A percentile compares a stretch with the other conserved stretches of the same genome.
Conservation (phyloP, 2,797 vertebrate species). For the Aldrovandia affinis region DNA sequence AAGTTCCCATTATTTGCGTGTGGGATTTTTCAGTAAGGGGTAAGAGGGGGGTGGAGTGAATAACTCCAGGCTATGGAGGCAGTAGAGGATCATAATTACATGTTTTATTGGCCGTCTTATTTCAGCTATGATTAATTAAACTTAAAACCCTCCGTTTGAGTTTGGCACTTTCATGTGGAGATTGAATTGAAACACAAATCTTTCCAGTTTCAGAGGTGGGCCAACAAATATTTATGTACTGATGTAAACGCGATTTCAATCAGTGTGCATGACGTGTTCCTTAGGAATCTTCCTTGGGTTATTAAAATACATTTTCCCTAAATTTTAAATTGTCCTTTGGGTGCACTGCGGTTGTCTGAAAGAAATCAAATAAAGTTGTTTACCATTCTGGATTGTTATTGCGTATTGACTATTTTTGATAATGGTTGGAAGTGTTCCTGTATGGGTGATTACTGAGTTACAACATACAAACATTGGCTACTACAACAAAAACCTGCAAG, state of each 20-base stretch:
- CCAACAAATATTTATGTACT: slow-evolving; percentile 80
- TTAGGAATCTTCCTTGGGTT: slow-evolving; percentile 68
- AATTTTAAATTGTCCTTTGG: slow-evolving; percentile 72
- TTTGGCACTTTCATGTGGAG: slow-evolving; percentile 81
- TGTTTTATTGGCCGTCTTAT: slow-evolving; percentile 81
- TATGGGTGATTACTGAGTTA: not conserved
- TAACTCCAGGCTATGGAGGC: slow-evolving; percentile 73
- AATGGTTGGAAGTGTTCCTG: slow-evolving; percentile 44
- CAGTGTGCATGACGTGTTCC: slow-evolving; percentile 67
- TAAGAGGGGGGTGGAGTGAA: slow-evolving; percentile 37
- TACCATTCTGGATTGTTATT: slow-evolving; percentile 62
- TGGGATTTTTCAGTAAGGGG: slow-evolving; percentile 69
- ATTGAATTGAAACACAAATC: slow-evolving; percentile 62
- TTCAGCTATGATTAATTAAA: slow-evolving; percentile 78
- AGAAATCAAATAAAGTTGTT: slow-evolving; percentile 78
- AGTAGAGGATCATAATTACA: slow-evolving; percentile 79
- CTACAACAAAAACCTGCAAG: not conserved
- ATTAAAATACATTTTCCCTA: slow-evolving; percentile 70
- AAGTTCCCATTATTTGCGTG: slow-evolving; percentile 74
- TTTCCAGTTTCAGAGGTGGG: slow-evolving; percentile 77
- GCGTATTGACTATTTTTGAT: slow-evolving; percentile 57
- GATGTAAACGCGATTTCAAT: slow-evolving; percentile 75
- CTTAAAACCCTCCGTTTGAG: slow-evolving; percentile 75
- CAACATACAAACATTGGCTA: not conserved
- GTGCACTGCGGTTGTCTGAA: slow-evolving; percentile 70